phyloP scores from a whole-genome alignment of 2,797 vertebrate genomes.

The Diplodus sargus region DNA sequence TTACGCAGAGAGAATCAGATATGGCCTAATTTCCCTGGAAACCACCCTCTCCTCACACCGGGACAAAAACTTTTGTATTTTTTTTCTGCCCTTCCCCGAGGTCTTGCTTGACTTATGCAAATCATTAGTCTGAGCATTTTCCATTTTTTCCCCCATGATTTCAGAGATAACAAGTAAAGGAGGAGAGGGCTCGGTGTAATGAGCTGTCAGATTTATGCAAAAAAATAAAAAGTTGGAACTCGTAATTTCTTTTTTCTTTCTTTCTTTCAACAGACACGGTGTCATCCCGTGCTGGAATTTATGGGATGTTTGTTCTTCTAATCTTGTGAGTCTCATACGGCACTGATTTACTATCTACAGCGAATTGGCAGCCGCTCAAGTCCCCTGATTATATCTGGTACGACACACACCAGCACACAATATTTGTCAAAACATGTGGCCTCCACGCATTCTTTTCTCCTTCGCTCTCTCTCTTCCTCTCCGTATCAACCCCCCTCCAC shows the following conservation, averaged over 20 bases:
- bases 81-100: neutral
- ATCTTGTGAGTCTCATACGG: constrained; percentile 61
- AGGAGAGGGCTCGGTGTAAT: constrained; percentile 8
- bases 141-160: constrained; percentile 23
- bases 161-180: constrained; percentile 38
- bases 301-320: constrained; percentile 57
- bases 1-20: constrained; percentile 78
- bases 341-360: constrained; percentile 65
- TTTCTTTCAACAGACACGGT: constrained; percentile 5
- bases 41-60: constrained; percentile 59
- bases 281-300: constrained; percentile 52
- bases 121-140: constrained; percentile 41
- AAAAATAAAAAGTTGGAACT: constrained; percentile 9
- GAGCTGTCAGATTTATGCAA: constrained; percentile 35
- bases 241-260: constrained; percentile 13
- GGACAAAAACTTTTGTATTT: constrained; percentile 4
- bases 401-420: constrained; percentile 59
- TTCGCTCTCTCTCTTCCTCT: constrained; percentile 13
- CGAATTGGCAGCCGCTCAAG: constrained; percentile 68
- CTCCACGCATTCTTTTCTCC: constrained; percentile 60
- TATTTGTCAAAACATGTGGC: constrained; percentile 72
- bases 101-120: constrained; percentile 48
- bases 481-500: constrained; percentile 1
- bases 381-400: constrained; percentile 73
- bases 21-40: constrained; percentile 72